phyloP scores from a whole-genome alignment of 1,140 invertebrate species.

The Nasonia vitripennis region DNA sequence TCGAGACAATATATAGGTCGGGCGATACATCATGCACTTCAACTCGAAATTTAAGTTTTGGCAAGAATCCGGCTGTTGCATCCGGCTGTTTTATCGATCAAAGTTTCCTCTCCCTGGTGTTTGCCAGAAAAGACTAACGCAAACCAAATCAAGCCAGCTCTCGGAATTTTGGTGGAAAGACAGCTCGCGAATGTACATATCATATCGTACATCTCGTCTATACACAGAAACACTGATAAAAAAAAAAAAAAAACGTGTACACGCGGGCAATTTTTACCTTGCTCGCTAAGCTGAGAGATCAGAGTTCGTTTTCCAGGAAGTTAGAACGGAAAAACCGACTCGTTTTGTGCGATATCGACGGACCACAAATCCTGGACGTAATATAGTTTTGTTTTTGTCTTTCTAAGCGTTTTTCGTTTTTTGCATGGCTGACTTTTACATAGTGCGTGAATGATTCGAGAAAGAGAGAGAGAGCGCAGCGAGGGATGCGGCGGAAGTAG shows the following conservation, averaged over 20 bases:
- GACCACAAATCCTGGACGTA: slow-evolving; percentile 10
- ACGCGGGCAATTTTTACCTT: slow-evolving; percentile 65
- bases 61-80: too few species aligned
- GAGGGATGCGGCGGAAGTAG: slow-evolving; percentile 51
- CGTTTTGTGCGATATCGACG: neutral
- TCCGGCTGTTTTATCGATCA: neutral
- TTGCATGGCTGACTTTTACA: slow-evolving; percentile 62
- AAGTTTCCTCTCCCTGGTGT: slow-evolving; percentile 5
- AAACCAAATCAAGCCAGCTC: neutral
- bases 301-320: slow-evolving; percentile 51
- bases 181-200: neutral
- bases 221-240: neutral
- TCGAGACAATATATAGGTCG: too few species aligned
- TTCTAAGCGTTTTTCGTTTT: slow-evolving; percentile 39
- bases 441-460: slow-evolving; percentile 56
- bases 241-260: slow-evolving; percentile 3
- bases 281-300: slow-evolving; percentile 63
- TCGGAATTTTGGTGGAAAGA: slow-evolving; percentile 22
- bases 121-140: neutral
- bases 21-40: too few species aligned
- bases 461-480: slow-evolving; percentile 51
- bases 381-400: neutral
- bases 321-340: slow-evolving; percentile 53
- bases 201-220: neutral
- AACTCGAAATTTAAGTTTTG: too few species aligned